Conservation (phyloP, 2,797 vertebrate species). For the Cottoperca gobio region DNA sequence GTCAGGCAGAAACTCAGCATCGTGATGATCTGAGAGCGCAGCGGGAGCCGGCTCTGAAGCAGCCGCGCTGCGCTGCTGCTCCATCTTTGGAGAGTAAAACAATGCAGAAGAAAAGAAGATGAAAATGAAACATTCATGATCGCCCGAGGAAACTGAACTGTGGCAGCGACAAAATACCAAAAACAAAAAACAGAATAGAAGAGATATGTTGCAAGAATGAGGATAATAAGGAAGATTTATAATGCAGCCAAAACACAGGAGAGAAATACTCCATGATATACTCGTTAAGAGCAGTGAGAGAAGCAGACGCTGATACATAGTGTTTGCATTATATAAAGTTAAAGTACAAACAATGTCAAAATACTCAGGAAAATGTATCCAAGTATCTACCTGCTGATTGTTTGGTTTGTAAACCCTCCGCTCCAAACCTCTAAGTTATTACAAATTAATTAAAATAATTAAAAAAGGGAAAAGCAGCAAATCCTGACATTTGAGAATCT, state of each 20-base stretch:
- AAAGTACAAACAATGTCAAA: too few relatives aligned
- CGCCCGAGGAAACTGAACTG: conserved; percentile 43
- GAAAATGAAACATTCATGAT: conserved; percentile 67
- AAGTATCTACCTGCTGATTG: too few relatives aligned
- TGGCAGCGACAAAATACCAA: conserved; percentile 42
- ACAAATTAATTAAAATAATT: too few relatives aligned
- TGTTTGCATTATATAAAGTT: too few relatives aligned
- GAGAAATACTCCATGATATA: background rate
- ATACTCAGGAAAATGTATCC: too few relatives aligned
- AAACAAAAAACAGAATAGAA: conserved; percentile 20
- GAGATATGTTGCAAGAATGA: background rate
- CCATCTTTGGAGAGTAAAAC: conserved; percentile 37
- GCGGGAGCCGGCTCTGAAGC: conserved; percentile 42
- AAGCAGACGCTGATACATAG: too few relatives aligned
- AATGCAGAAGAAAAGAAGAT: conserved; percentile 44
- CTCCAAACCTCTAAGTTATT: too few relatives aligned
- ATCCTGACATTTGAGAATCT: too few relatives aligned
- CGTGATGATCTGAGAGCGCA: conserved; percentile 54
- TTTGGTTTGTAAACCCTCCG: too few relatives aligned
- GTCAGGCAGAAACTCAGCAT: conserved; percentile 43
- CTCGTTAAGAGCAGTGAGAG: too few relatives aligned
- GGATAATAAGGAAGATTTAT: background rate
- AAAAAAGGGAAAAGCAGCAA: too few relatives aligned
- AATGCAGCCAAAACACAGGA: background rate
- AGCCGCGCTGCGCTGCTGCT: conserved; percentile 7